Base-by-base conservation (phyloP, 2,797 vertebrate species). In the Molossus molossus region DNA sequence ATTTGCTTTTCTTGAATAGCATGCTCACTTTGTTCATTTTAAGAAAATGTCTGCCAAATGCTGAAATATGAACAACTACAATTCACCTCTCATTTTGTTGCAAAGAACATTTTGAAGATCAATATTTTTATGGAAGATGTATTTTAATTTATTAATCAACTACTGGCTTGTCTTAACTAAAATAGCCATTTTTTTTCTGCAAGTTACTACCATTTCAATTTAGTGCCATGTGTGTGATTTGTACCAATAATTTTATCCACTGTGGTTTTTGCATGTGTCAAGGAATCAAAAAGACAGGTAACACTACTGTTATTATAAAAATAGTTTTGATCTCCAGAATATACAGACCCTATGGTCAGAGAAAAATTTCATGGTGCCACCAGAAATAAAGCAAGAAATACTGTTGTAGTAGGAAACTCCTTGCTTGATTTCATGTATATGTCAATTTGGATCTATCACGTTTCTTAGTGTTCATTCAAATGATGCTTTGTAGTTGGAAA, bases 161-260 rank as follows among this genome's bases (percentile, higher is more conserved):
- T 67, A 33, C 13, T 57, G 17, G 27, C 6, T 82, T 67, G 73
- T 58, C 15, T 33, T 87, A 62, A 64, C 0, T 80, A 58, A 92
- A 86, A 37, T 9, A 53, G 29, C 10, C 27, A 57, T 83, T 86
- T 94, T 93, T 88, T 92, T 92, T 55, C 33, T 75, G 7, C 27
- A 82, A 90, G n/a, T 48, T 13, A 58, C 11, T 50, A 7, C 57
- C 48, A 48, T 48, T 75, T 25, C 1, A 69, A 6, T 83, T 83
- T 72, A 65, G 9, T 65, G 15, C 2, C 45, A n/a, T 62, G 82
- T 9, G 10, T 3, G 8, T 87, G n/a, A 84, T 69, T 73, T 75
- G 10, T 69, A 29, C 3, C 25, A 57, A 48, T 4, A 50, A 9
- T 79, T 91, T 88, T 23, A 69, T 13, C 15, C 7, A 73, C 4